Evolutionary conservation across 2,113 vertebrate species (phyloP).

Genomic region (Fulica atra): DNA sequence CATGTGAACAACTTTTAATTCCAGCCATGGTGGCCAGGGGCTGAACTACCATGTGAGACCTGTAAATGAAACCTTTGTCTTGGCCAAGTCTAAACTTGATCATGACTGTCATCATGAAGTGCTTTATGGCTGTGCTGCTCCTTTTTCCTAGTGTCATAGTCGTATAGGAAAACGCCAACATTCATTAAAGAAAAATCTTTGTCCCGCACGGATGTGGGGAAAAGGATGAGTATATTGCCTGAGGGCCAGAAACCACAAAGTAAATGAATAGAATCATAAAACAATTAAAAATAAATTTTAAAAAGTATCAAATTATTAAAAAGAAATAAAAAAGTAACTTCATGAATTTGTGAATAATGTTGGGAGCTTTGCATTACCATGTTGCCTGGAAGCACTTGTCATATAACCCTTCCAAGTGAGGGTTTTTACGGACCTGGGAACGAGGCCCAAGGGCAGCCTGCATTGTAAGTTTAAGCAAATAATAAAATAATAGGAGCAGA

Average conservation of each 20-base stretch:
- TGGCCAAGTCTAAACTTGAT: neutral
- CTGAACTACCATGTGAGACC: neutral
- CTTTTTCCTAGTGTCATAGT: neutral
- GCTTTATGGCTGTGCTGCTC: neutral
- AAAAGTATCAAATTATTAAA: neutral
- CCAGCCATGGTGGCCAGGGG: neutral
- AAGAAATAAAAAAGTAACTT: neutral
- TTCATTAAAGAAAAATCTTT: neutral
- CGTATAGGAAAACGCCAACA: neutral
- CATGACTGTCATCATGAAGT: neutral
- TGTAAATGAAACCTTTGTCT: neutral
- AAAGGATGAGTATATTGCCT: neutral
- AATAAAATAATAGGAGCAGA: neutral
- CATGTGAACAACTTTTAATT: neutral
- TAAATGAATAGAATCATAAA: neutral
- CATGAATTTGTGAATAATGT: neutral
- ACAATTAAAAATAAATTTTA: neutral
- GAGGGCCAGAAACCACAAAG: neutral
- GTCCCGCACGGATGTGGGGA: neutral
- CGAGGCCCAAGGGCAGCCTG: neutral
- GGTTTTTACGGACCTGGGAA: fast-evolving
- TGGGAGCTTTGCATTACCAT: neutral
- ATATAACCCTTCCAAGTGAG: neutral
- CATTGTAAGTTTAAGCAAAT: neutral
- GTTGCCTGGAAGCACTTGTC: neutral